Evolutionary conservation across 2,797 vertebrate species (phyloP), one percentile per base, ranked within the genome.

Genomic region (Hoplostethus atlanticus): DNA sequence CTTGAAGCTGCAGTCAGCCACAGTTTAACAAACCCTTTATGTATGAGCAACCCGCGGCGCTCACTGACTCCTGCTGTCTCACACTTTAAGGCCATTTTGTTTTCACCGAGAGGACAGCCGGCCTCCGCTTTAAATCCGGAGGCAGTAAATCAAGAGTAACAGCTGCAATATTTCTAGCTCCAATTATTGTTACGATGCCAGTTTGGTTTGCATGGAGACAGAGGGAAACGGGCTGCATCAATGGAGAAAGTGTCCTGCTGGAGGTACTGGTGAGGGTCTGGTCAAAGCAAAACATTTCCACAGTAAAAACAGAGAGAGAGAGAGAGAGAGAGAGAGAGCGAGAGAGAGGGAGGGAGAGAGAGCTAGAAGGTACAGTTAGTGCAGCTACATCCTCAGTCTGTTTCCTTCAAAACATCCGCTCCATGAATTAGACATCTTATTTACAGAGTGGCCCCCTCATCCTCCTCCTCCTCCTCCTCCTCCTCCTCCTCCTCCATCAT

Each of bases 321-420:
- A 69, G 28, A 31, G 16, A 21, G 21, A 21, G 21, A 21, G 21
- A 21, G 21, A 21, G 21, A 21, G 21, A 21, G 21, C 1, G 21
- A 21, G 21, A 1, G 21, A 47, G 42, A 11, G 16, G 15, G 64
- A 16, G 13, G 48, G 47, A 31, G 44, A 56, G 64, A 79, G 86
- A 70, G 55, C 72, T 79, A 76, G 69, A 79, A 85, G 86, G 85
- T 81, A 67, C 85, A 89, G 85, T 82, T 53, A 78, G 80, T 77
- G 81, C 82, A 79, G 91, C 83, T 88, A 88, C 89, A 87, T 95
- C 92, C 91, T 92, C 88, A 81, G 87, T 76, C 83, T 86, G 90
- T 92, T 94, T 95, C 94, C 93, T 93, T 93, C 83, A 94, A 95
- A 95, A 95, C 93, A 95, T 95, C 94, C 94, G 90, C 90, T 91